Evolutionary conservation across 2,797 vertebrate genomes (phyloP), one percentile per base, ranked within the genome.

Genomic region (Melanotaenia trifasciata): DNA sequence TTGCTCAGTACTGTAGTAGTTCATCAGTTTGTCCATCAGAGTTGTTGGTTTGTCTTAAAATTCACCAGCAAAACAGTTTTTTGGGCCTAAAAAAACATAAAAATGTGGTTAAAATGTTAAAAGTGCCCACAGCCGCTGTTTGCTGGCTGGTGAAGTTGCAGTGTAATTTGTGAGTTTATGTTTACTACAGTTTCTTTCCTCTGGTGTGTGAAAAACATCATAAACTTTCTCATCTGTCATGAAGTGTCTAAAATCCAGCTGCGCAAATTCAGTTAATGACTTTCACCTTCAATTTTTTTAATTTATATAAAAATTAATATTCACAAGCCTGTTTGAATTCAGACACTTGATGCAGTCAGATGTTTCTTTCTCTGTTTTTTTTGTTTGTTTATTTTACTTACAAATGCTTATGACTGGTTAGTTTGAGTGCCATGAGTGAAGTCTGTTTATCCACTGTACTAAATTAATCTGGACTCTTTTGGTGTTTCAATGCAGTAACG

Each of bases 191-290:
- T 53, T 71, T 74, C 32, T 72, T 22, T 16, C 6, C 59, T 33
- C 30, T 78, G 45, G 64, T 40, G 33, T 59, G 54, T 76, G 54
- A 57, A 68, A 63, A 16, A 20, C 22, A 24, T 64, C 26, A 12
- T 65, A 56, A 56, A 56, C 36, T 77, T 40, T 50, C 43, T 72
- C 53, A 38, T 77, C 50, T 58, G 58, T 64, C 54, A 60, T 81
- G 81, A 58, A 80, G 78, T 74, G 80, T 90, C 89, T 89, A 86
- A 85, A 80, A 59, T 85, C 80, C 65, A 67, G 24, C 77, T 76
- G 64, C 60, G 33, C n/a, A 16, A 1, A 70, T 63, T 74, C 26
- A 56, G 3, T 61, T 22, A 4, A 66, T n/a, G 60, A 2, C 20
- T 57, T 65, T 54, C 70, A 56, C 9, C 4, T 0, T 24, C 2